Percentiles rank a stretch among this genome's conserved stretches.
Conservation (phyloP, 2,797 vertebrate species). For the Pseudomugil tenellus region DNA sequence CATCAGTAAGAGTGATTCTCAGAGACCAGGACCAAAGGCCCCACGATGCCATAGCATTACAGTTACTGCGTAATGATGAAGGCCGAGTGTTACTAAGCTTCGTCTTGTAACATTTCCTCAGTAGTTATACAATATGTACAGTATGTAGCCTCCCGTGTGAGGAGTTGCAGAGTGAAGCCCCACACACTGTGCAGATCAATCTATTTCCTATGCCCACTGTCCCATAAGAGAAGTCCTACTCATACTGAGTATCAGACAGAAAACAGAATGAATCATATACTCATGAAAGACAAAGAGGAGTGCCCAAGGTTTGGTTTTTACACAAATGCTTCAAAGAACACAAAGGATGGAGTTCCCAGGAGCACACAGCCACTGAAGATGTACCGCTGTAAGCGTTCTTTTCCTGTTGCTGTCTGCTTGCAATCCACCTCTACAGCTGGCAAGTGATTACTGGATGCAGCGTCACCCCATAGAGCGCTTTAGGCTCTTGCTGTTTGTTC, state of each 20-base stretch:
- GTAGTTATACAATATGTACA: constrained; percentile 98
- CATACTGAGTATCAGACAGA: constrained; percentile 77
- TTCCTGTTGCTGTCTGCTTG: constrained; percentile 35
- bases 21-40: constrained; percentile 56
- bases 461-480: constrained; percentile 30
- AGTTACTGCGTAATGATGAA: constrained; percentile 67
- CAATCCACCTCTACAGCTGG: constrained; percentile 28
- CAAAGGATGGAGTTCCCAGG: constrained; percentile 58
- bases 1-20: constrained; percentile 87
- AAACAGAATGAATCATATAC: constrained; percentile 62
- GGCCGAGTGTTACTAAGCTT: constrained; percentile 27
- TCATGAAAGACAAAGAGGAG: constrained; percentile 48
- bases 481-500: constrained; percentile 37
- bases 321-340: constrained; percentile 59
- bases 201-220: constrained; percentile 50
- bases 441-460: constrained; percentile 27
- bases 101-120: constrained; percentile 40
- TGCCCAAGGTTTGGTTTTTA: constrained; percentile 39
- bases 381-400: constrained; percentile 38
- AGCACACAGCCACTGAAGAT: constrained; percentile 73
- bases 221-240: constrained; percentile 82
- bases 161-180: constrained; percentile 39
- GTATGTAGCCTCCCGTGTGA: constrained; percentile 82
- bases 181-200: constrained; percentile 53
- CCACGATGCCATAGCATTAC: constrained; percentile 46